Conservation (phyloP, 2,797 vertebrate species). For the Mus minutoides region DNA sequence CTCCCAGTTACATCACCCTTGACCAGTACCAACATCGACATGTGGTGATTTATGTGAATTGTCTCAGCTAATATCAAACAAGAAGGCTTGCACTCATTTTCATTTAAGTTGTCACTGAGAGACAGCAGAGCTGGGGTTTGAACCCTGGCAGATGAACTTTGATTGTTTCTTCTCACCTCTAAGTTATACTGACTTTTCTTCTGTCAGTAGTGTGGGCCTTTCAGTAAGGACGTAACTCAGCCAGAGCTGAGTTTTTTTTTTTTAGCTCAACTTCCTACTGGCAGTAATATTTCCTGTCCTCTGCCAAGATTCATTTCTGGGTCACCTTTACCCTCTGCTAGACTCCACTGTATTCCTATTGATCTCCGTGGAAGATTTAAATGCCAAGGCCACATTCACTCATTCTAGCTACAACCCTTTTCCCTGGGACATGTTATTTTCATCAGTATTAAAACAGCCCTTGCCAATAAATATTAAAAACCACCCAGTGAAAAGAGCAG, state of each 20-base stretch:
- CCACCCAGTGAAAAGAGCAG: slow-evolving; percentile 72
- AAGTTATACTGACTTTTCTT: background rate
- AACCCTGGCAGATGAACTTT: background rate
- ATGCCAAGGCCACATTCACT: background rate
- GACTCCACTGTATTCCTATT: background rate
- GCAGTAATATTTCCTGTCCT: background rate
- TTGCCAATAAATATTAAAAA: slow-evolving; percentile 80
- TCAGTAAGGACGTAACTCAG: background rate
- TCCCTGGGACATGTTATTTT: slow-evolving; percentile 66
- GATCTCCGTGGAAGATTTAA: slow-evolving; percentile 16
- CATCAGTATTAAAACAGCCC: slow-evolving; percentile 75
- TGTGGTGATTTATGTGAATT: background rate
- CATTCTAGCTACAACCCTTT: slow-evolving; percentile 35
- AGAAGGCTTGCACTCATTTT: background rate
- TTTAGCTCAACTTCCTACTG: background rate
- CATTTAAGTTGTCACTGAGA: background rate
- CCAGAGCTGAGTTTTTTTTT: background rate
- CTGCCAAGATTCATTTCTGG: slow-evolving; percentile 44
- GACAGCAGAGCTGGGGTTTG: background rate
- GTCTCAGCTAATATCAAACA: background rate
- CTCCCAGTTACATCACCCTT: background rate
- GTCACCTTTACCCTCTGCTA: slow-evolving; percentile 20
- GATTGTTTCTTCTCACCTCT: background rate
- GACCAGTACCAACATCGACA: background rate
- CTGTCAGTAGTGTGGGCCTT: background rate